Percentiles rank a stretch among this genome's conserved stretches.
Evolutionary conservation across 2,797 vertebrate genomes (phyloP).

Genomic region (Triplophysa yarkandensis): DNA sequence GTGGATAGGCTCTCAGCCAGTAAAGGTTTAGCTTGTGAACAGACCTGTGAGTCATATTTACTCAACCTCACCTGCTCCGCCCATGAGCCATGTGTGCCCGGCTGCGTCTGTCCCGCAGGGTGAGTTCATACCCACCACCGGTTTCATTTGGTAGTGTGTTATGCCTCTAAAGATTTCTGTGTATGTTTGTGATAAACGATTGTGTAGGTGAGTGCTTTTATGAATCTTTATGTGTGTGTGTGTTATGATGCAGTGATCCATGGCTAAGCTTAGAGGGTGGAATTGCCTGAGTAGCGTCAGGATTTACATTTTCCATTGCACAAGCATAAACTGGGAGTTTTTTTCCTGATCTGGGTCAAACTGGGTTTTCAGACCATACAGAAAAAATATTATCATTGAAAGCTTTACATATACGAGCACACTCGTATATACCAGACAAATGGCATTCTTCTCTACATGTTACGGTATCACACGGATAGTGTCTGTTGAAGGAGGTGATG

Average conservation of each 20-base stretch:
- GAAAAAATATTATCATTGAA: neutral
- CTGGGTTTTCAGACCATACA: neutral
- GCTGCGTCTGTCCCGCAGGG: conserved; percentile 89
- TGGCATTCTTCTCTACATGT: conserved; percentile 29
- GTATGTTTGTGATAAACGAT: conserved; percentile 11
- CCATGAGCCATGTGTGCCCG: conserved; percentile 85
- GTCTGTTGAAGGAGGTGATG: conserved; percentile 30
- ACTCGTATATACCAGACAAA: neutral
- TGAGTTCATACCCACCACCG: conserved; percentile 67
- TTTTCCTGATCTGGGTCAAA: conserved; percentile 1
- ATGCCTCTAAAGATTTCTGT: conserved; percentile 15
- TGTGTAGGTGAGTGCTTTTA: conserved; percentile 1
- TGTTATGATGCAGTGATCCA: conserved; percentile 36
- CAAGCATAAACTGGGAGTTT: neutral
- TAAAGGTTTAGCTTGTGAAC: conserved; percentile 80
- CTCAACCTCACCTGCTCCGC: conserved; percentile 87
- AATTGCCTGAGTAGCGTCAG: conserved; percentile 11
- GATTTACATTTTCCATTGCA: conserved; percentile 37
- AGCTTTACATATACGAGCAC: neutral
- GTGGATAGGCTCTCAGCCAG: conserved; percentile 64
- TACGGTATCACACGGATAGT: conserved; percentile 29
- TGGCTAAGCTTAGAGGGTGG: conserved; percentile 38
- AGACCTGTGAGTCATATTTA: conserved; percentile 90
- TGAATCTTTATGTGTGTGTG: conserved; percentile 22
- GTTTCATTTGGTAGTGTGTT: neutral